Evolutionary conservation across 2,113 vertebrate species (phyloP).

Genomic region (Helogale parvula): DNA sequence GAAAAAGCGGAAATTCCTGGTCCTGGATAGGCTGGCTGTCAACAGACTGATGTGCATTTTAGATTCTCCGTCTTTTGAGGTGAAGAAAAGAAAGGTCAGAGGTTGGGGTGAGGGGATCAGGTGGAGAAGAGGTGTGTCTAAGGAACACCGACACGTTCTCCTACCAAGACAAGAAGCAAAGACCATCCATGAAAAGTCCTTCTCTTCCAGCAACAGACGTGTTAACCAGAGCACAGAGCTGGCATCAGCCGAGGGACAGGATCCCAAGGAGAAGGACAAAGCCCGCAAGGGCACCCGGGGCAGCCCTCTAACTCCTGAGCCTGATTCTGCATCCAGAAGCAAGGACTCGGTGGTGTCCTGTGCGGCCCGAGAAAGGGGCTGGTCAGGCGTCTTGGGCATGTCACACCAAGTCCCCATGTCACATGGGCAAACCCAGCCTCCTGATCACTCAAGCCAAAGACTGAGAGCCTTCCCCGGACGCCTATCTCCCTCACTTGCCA

Average conservation of each 20-base stretch:
- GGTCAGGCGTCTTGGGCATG: too few species aligned
- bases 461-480: background rate
- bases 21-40: background rate
- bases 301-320: background rate
- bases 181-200: background rate
- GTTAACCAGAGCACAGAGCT: background rate
- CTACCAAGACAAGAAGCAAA: background rate
- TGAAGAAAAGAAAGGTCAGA: background rate
- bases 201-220: background rate
- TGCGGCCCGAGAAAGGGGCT: background rate
- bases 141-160: background rate
- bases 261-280: background rate
- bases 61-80: background rate
- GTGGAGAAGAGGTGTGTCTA: background rate
- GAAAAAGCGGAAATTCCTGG: background rate
- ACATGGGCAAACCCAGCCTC: background rate
- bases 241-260: background rate
- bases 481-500: background rate
- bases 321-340: background rate
- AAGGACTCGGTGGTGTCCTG: background rate
- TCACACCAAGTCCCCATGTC: background rate
- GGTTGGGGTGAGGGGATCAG: background rate
- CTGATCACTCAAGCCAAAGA: background rate
- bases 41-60: background rate
- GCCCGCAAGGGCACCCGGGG: background rate